Base-by-base conservation (phyloP, 1,140 invertebrate species). In the Luehdorfia chinensis region DNA sequence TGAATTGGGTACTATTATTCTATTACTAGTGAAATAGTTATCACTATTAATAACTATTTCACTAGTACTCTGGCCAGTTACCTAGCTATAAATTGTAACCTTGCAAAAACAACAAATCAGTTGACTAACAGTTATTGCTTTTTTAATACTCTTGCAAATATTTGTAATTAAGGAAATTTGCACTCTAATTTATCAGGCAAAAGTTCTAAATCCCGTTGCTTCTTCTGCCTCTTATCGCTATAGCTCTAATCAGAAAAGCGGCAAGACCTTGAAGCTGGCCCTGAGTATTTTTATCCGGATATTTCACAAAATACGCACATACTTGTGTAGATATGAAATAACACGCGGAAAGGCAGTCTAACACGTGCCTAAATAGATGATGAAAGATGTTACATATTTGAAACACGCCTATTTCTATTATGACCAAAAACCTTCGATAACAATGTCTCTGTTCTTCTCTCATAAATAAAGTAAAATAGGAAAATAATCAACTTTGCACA, bases 261-360 rank as follows among this genome's bases (percentile, higher is more conserved):
- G 58, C 57, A 47, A 66, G 69, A 73, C 80, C 80, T 85, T 83
- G 76, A 75, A 71, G 67, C 58, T 80, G 78, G 78, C 78, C 80
- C 68, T 84, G 78, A 69, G 66, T 80, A 84, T 80, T 80, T 81
- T 84, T 80, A 80, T 83, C 73, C 78, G 76, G 73, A 74, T 74
- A 78, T 78, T 81, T 83, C 59, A 76, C 80, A 69, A 68, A 64
- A 52, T 63, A 50, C 44, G 43, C 49, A 41, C 36, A 33, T 45
- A 21, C 36, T 41, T 63, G 46, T 58, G 52, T 60, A 53, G 55
- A 66, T 63, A 69, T 47, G 44, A 32, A 45, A 48, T 61, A 53
- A 47, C 36, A 50, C 16, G 36, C 49, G 19, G 19, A 4, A 7
- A 21, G 19, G 19, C 7, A 21, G 5, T 23, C 8, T n/a, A 21